Evolutionary conservation across 2,797 vertebrate genomes (phyloP).

Genomic region (Sebastes taczanowskii): DNA sequence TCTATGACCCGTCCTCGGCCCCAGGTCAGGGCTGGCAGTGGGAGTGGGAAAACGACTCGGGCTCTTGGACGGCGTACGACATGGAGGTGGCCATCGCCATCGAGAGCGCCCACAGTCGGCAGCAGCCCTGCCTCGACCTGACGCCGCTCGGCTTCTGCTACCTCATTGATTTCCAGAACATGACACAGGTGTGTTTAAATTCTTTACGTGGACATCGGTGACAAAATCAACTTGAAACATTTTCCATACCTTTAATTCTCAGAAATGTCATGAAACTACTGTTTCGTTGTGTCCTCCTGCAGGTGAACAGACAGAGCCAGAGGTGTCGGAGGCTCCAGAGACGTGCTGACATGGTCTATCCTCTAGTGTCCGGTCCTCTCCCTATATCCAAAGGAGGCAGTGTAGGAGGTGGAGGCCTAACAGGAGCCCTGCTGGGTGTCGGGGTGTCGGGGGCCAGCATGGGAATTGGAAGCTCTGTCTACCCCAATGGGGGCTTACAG

Average conservation of each 20-base stretch:
- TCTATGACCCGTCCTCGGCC: conserved; percentile 89
- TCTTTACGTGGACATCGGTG: not conserved
- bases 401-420: conserved; percentile 65
- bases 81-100: conserved; percentile 94
- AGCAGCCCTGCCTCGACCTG: conserved; percentile 92
- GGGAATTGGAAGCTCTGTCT: conserved; percentile 59
- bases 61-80: conserved; percentile 93
- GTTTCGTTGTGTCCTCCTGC: conserved; percentile 22
- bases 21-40: conserved; percentile 93
- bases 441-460: conserved; percentile 78
- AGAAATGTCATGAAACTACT: not conserved
- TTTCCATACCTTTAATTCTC: not conserved
- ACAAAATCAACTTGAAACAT: not conserved
- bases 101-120: conserved; percentile 88
- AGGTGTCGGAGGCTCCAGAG: conserved; percentile 90
- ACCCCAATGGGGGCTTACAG: conserved; percentile 69
- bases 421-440: conserved; percentile 79
- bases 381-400: conserved; percentile 79
- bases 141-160: conserved; percentile 92
- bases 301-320: conserved; percentile 94
- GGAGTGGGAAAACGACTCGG: conserved; percentile 94
- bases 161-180: conserved; percentile 91
- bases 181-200: conserved; percentile 89
- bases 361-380: conserved; percentile 85
- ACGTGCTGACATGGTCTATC: conserved; percentile 90